A percentile compares a stretch with the other conserved stretches of the same genome.
Evolutionary conservation across 2,113 vertebrate genomes (phyloP).

Genomic region (Archilochus colubris): DNA sequence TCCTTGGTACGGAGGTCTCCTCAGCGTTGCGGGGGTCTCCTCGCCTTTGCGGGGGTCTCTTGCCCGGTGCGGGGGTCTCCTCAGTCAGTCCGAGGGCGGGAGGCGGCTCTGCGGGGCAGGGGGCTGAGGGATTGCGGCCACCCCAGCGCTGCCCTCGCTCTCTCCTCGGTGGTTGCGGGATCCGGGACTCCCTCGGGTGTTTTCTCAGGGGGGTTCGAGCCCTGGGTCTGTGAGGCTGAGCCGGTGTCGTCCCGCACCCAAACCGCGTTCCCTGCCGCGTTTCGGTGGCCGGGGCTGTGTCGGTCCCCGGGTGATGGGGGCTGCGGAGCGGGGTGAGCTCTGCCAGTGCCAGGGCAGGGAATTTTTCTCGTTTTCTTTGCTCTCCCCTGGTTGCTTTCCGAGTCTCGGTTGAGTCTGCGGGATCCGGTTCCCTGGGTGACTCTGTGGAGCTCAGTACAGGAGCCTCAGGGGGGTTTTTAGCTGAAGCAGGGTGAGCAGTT

Average conservation of each 20-base stretch:
- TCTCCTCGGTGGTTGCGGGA: background rate
- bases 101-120: too few relatives aligned
- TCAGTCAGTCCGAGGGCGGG: background rate
- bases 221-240: background rate
- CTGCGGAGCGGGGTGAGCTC: background rate
- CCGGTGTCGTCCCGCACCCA: fast-evolving
- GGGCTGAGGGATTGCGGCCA: background rate
- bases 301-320: background rate
- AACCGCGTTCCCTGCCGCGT: fast-evolving
- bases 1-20: too few relatives aligned
- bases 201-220: background rate
- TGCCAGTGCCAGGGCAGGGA: fast-evolving
- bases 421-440: background rate
- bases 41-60: too few relatives aligned
- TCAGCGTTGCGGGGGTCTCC: too few relatives aligned
- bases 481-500: background rate
- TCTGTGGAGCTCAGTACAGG: background rate
- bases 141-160: background rate
- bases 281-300: background rate
- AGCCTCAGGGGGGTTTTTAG: background rate
- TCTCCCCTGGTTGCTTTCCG: background rate
- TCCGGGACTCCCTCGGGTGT: background rate
- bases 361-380: fast-evolving
- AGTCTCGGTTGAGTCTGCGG: fast-evolving
- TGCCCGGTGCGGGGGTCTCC: background rate